These are phyloP conservation scores for Monomorium pharaonis DNA, from an alignment of 1,140 invertebrate genomes.

Conservation along the genomic window DNA sequence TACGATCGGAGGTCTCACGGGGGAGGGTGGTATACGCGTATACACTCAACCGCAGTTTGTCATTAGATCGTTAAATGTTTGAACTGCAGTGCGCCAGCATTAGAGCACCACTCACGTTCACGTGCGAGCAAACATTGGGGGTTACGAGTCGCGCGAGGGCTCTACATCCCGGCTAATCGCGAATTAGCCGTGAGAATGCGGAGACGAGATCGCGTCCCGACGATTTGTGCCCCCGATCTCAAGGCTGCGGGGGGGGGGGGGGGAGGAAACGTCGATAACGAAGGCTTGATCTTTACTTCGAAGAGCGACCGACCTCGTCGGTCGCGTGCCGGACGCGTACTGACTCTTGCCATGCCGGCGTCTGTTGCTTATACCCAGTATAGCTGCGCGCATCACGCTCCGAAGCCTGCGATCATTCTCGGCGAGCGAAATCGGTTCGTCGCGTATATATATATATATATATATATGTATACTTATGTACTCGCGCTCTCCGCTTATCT, in stretches of 20 bases:
- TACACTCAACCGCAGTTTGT: neutral
- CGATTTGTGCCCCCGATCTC: neutral
- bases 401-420: constrained; percentile 18
- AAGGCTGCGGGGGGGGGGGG: neutral
- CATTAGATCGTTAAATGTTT: constrained; percentile 28
- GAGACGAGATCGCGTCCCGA: neutral
- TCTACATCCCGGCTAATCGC: neutral
- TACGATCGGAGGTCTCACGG: neutral
- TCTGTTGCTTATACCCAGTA: constrained; percentile 80
- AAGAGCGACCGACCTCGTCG: constrained; percentile 73
- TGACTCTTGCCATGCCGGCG: constrained; percentile 74
- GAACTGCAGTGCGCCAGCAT: neutral
- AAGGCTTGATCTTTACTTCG: neutral
- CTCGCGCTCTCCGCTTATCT: neutral
- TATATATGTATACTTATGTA: neutral
- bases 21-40: neutral
- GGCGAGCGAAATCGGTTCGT: constrained; percentile 6
- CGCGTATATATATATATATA: neutral
- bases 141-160: neutral
- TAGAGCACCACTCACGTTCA: constrained; percentile 13
- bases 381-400: constrained; percentile 54
- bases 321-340: constrained; percentile 79
- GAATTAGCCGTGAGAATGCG: neutral
- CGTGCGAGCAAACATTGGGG: constrained; percentile 6
- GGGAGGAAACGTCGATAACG: constrained; percentile 36